Evolutionary conservation across 2,113 vertebrate species (phyloP).

Genomic region (Eidolon helvum): DNA sequence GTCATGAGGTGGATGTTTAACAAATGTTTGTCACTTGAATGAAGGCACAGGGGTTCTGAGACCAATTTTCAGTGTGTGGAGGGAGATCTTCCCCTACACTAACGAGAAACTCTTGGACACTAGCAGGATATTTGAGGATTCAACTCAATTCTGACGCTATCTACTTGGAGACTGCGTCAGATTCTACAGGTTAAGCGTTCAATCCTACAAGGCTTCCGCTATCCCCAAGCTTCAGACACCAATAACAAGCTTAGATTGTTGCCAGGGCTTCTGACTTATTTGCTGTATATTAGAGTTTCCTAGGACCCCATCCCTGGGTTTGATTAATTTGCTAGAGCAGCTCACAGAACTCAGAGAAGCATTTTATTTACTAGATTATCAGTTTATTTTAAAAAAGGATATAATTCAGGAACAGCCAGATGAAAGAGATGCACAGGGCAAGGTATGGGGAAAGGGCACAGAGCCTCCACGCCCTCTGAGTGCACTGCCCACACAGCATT

Average conservation of each 20-base stretch:
- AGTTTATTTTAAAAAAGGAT: not conserved
- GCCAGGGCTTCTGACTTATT: not conserved
- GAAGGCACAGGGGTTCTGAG: not conserved
- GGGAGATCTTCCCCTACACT: not conserved
- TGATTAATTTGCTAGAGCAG: not conserved
- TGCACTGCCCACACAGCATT: no score
- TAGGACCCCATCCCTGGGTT: not conserved
- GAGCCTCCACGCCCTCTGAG: not conserved
- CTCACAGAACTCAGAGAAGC: not conserved
- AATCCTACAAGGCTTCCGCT: not conserved
- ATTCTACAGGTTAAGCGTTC: not conserved
- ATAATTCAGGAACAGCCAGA: not conserved
- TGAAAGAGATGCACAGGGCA: not conserved
- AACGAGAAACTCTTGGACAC: not conserved
- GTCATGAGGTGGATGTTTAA: not conserved
- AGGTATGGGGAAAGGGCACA: not conserved
- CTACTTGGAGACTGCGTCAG: not conserved
- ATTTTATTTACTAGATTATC: not conserved
- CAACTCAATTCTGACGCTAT: not conserved
- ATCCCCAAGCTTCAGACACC: not conserved
- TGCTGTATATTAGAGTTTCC: not conserved
- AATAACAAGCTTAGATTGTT: not conserved
- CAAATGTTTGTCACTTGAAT: not conserved
- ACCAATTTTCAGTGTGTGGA: not conserved
- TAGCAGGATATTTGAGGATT: not conserved